phyloP scores from a whole-genome alignment of 2,888 invertebrate species.

The Spilosoma lubricipeda region DNA sequence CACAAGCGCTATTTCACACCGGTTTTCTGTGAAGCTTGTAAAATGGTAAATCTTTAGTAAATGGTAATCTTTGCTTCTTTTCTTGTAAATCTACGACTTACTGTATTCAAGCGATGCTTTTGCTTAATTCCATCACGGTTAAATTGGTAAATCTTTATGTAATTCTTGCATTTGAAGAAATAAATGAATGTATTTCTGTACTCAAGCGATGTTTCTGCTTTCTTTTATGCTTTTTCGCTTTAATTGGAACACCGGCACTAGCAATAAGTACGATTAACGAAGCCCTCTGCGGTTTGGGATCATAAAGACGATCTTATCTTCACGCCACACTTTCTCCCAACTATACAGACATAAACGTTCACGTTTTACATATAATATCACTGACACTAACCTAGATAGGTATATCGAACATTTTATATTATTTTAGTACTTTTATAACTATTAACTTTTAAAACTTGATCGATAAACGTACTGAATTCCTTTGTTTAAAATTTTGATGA shows the following conservation, averaged over 20 bases:
- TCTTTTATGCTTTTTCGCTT: slow-evolving; percentile 4
- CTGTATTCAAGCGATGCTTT: too few species aligned
- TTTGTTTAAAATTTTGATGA: too few species aligned
- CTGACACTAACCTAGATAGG: neutral
- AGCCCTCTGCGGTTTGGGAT: slow-evolving; percentile 26
- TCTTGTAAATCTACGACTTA: too few species aligned
- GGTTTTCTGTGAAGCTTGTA: too few species aligned
- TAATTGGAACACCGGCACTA: slow-evolving; percentile 14
- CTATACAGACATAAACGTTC: slow-evolving; percentile 10
- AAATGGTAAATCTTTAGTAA: too few species aligned
- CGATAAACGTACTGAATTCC: neutral
- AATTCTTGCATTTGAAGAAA: too few species aligned
- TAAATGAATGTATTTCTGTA: neutral
- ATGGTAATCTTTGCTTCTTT: too few species aligned
- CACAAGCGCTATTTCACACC: too few species aligned
- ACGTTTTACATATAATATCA: neutral
- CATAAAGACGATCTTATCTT: slow-evolving; percentile 24
- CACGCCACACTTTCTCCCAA: slow-evolving; percentile 29
- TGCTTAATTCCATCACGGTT: too few species aligned
- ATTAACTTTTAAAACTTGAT: neutral
- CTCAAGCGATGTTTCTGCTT: neutral
- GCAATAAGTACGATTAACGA: slow-evolving; percentile 25
- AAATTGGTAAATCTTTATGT: too few species aligned
- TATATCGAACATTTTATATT: neutral
- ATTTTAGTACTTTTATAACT: neutral